Evolutionary conservation across 2,113 vertebrate species (phyloP).

Genomic region (Pachycephala philippinensis): DNA sequence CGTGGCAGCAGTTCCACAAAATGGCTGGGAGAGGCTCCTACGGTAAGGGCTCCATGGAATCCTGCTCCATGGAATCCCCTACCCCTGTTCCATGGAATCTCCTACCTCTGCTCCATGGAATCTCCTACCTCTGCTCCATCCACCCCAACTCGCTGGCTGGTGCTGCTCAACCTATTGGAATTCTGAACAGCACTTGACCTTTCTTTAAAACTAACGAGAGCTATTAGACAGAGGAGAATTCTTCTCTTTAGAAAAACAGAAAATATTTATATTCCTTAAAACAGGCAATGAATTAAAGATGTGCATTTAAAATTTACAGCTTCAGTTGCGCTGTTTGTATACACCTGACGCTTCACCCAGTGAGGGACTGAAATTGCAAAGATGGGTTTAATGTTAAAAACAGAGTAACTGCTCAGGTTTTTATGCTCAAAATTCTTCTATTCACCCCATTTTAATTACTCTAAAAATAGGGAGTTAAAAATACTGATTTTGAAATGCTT

Average conservation of each 20-base stretch:
- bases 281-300: neutral
- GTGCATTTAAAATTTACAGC: neutral
- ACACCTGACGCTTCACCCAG: neutral
- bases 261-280: neutral
- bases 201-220: neutral
- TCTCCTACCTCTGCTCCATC: neutral
- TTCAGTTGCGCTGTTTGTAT: neutral
- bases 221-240: neutral
- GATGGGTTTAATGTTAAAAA: neutral
- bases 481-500: neutral
- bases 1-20: conserved; percentile 99
- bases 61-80: neutral
- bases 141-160: neutral
- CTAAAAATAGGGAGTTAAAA: neutral
- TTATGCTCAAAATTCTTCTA: neutral
- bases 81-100: neutral
- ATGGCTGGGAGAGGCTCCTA: conserved; percentile 98
- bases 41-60: conserved; percentile 73
- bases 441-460: neutral
- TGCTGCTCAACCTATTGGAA: neutral
- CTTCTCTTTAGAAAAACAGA: neutral
- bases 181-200: neutral
- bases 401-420: neutral
- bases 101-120: neutral
- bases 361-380: neutral